These are phyloP conservation scores for Nysson spinosus DNA, from an alignment of 2,888 invertebrate genomes.

Conservation along the genomic window DNA sequence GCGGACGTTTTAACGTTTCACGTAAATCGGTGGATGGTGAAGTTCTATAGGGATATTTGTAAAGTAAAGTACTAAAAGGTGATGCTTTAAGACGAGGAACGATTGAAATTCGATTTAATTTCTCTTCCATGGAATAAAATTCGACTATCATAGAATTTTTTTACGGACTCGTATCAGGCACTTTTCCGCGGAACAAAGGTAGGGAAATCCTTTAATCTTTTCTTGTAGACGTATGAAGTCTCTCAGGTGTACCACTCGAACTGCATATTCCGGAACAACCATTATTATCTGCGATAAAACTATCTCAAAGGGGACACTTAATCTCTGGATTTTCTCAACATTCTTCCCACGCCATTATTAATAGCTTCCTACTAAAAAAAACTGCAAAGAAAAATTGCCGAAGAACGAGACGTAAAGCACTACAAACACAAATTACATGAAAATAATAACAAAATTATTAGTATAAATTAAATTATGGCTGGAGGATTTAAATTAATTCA, in stretches of 20 bases:
- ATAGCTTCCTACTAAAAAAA: no score
- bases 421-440: no score
- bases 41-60: not conserved
- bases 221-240: not conserved
- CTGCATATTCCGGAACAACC: not conserved
- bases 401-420: no score
- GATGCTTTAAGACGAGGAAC: no score
- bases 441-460: no score
- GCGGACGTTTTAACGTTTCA: not conserved
- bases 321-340: no score
- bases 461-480: no score
- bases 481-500: no score
- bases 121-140: not conserved
- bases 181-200: not conserved
- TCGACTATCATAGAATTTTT: not conserved
- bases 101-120: not conserved
- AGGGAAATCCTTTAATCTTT: constrained; percentile 6
- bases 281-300: no score
- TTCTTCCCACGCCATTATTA: no score
- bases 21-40: not conserved
- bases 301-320: no score
- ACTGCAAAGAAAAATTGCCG: no score
- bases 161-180: not conserved
- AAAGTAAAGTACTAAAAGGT: not conserved
- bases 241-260: not conserved